Conservation (phyloP, 2,113 vertebrate genomes). For the Copsychus sechellarum region DNA sequence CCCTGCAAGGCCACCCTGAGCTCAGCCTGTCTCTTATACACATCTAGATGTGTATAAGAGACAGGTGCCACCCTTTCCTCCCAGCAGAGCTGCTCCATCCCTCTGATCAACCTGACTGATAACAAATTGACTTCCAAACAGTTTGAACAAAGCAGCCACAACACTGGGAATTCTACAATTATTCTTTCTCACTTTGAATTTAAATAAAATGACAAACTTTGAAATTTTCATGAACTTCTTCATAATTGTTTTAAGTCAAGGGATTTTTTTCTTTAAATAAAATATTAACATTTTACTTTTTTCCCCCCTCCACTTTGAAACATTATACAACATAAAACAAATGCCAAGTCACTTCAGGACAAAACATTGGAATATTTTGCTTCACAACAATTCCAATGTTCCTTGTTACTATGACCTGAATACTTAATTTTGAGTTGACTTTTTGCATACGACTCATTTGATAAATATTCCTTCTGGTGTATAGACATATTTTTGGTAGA, state of each 20-base stretch:
- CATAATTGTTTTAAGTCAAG: background rate
- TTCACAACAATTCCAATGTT: background rate
- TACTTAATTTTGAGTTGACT: background rate
- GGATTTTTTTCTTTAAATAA: background rate
- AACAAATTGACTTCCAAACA: too few species aligned
- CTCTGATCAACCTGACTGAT: too few species aligned
- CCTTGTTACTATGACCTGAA: background rate
- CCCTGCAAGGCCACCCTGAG: too few species aligned
- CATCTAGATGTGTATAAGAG: too few species aligned
- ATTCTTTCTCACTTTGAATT: background rate
- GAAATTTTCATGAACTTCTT: background rate
- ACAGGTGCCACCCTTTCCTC: too few species aligned
- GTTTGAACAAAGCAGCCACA: too few species aligned
- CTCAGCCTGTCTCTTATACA: too few species aligned
- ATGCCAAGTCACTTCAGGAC: background rate
- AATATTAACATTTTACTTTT: background rate
- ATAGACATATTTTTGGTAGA: background rate
- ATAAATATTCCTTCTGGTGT: background rate
- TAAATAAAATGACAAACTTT: background rate
- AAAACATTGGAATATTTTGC: background rate
- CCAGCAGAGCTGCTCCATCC: too few species aligned
- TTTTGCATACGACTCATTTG: background rate
- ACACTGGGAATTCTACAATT: background rate
- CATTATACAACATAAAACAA: background rate
- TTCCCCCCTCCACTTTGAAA: background rate